These are phyloP conservation scores for Patella caerulea DNA, from an alignment of 2,888 invertebrate genomes.

Conservation along the genomic window DNA sequence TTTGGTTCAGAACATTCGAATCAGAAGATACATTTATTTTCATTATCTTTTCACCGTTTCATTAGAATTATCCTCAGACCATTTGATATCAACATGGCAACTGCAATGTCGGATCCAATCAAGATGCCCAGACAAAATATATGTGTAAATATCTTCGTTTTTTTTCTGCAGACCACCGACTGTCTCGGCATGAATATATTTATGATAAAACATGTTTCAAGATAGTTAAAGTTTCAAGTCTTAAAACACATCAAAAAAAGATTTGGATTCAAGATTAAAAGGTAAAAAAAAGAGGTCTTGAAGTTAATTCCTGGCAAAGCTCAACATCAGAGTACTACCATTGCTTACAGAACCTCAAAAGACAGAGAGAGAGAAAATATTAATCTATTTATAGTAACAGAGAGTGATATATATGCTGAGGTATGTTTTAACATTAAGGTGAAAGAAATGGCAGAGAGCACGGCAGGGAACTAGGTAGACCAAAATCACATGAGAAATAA, in stretches of 20 bases:
- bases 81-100: no score
- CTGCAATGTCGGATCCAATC: no score
- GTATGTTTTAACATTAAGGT: constrained; percentile 1
- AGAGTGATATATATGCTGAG: neutral
- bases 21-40: no score
- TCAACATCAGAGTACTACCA: no score
- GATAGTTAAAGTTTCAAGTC: neutral
- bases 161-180: no score
- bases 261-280: neutral
- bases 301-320: constrained; percentile 1
- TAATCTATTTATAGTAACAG: neutral
- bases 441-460: neutral
- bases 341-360: no score
- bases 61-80: no score
- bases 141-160: no score
- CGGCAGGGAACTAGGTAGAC: neutral
- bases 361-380: no score
- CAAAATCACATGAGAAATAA: constrained; percentile 1
- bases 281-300: neutral
- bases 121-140: no score
- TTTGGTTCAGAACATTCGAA: no score
- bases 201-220: neutral
- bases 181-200: neutral
- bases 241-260: constrained; percentile 10
- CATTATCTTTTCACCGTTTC: no score